Base-by-base conservation (phyloP, 2,113 vertebrate species). In the Poicephalus meyeri region DNA sequence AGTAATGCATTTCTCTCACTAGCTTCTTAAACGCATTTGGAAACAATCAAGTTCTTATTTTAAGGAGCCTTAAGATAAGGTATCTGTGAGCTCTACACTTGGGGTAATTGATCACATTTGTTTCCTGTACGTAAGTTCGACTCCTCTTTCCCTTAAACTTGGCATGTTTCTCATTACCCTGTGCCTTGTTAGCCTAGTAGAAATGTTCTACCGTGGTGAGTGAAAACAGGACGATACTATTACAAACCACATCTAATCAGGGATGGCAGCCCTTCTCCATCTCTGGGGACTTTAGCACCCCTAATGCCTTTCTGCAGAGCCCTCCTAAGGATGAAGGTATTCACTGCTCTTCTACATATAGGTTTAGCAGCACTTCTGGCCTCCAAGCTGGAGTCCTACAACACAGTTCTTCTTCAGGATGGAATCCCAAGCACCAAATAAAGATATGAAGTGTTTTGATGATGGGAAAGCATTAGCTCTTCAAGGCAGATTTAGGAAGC, bases 1-100 rank as follows among this genome's bases (percentile, higher is more conserved):
- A 89, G 96, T 97, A 97, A 97, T 93, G 97, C 39, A 35, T 88
- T 98, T 94, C 97, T 94, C 96, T 97, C 97, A 97, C 97, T 97
- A 93, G 80, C 96, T 97, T 96, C 97, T 98, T 91, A 97, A 95
- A 77, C 55, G 65, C 99, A 99, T 99, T 99, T 99, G 99, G 99
- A 99, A 99, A 98, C 98, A 99, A 99, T 99, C 99, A 99, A 98
- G 81, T 96, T 97, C 98, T 98, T 99, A 99, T 99, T 99, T 99
- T 98, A 99, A 98, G 98, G 96, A 98, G 98, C 97, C 97, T 97
- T 97, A 98, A 99, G 98, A 99, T 99, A 99, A 99, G 98, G 98
- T 99, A 99, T 99, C 99, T 99, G 98, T 96, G 97, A 98, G 98
- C 96, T 91, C 98, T 98, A 97, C 97, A 98, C 99, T 99, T 98